A percentile compares a stretch with the other conserved stretches of the same genome.
Evolutionary conservation across 2,113 vertebrate genomes (phyloP).

Genomic region (Chionodraco myersi): DNA sequence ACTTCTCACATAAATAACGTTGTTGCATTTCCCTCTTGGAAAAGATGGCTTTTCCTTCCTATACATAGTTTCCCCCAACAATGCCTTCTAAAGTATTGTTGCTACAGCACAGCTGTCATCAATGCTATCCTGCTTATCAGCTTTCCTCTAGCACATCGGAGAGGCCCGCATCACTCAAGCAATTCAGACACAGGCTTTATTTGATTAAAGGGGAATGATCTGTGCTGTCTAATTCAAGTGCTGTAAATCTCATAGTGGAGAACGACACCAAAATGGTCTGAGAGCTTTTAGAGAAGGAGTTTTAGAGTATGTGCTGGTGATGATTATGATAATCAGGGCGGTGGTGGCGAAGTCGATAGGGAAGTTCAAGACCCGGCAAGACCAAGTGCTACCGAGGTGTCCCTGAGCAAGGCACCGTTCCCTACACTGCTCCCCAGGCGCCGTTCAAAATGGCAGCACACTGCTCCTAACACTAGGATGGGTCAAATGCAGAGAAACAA

Average conservation of each 20-base stretch:
- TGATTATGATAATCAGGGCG: conserved; percentile 23
- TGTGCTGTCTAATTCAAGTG: conserved; percentile 45
- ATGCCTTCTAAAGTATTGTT: conserved; percentile 39
- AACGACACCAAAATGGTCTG: conserved; percentile 16
- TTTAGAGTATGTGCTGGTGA: conserved; percentile 25
- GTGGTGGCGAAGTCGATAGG: no score
- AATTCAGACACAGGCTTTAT: conserved; percentile 53
- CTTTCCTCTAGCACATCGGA: conserved; percentile 50
- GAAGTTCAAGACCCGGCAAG: no score
- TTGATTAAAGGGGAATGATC: conserved; percentile 55
- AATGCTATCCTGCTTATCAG: conserved; percentile 51
- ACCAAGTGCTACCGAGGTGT: no score
- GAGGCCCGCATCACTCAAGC: conserved; percentile 40
- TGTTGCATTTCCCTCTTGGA: conserved; percentile 23
- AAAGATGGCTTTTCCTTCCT: conserved; percentile 27
- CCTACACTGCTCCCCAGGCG: no score
- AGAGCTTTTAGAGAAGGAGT: conserved; percentile 28
- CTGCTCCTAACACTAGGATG: no score
- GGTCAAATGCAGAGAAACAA: no score
- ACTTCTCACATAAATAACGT: conserved; percentile 45
- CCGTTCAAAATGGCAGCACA: no score
- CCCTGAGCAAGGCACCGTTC: no score
- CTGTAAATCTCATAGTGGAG: conserved; percentile 24
- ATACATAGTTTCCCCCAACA: conserved; percentile 35
- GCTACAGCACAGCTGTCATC: conserved; percentile 60